These are phyloP conservation scores for Pocillopora damicornis DNA, from an alignment of 64 coral and sea anemone genomes.

Conservation along the genomic window DNA sequence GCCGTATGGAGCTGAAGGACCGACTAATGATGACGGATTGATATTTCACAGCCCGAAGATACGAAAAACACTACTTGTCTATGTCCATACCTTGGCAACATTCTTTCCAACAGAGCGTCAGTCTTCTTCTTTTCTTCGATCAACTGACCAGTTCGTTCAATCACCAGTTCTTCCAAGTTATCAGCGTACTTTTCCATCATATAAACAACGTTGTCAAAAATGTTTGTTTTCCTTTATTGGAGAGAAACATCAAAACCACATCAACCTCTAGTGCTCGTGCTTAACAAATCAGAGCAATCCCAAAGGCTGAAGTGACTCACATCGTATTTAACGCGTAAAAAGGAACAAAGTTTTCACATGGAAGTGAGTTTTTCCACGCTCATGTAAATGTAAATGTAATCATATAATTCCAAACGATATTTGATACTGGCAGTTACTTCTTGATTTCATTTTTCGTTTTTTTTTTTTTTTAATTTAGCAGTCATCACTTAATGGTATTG, in stretches of 20 bases:
- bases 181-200: constrained; percentile 80
- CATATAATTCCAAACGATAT: too few relatives aligned
- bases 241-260: neutral
- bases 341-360: too few relatives aligned
- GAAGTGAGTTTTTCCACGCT: too few relatives aligned
- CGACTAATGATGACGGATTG: neutral
- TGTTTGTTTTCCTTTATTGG: constrained; percentile 60
- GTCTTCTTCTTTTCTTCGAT: constrained; percentile 82
- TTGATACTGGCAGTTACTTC: too few relatives aligned
- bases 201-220: constrained; percentile 78
- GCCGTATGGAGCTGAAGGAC: too few relatives aligned
- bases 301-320: too few relatives aligned
- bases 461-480: too few relatives aligned
- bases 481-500: too few relatives aligned
- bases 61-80: neutral
- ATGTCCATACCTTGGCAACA: constrained; percentile 58
- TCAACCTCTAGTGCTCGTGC: neutral
- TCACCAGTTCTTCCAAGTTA: constrained; percentile 71
- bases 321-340: too few relatives aligned
- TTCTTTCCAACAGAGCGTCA: constrained; percentile 78
- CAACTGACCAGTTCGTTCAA: constrained; percentile 67
- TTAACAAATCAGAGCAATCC: neutral
- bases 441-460: too few relatives aligned
- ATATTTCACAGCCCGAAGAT: neutral
- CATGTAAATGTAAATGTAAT: too few relatives aligned